Evolutionary conservation across 2,113 vertebrate species (phyloP), one percentile per base, ranked within the genome.

Genomic region (Semicossyphus pulcher): DNA sequence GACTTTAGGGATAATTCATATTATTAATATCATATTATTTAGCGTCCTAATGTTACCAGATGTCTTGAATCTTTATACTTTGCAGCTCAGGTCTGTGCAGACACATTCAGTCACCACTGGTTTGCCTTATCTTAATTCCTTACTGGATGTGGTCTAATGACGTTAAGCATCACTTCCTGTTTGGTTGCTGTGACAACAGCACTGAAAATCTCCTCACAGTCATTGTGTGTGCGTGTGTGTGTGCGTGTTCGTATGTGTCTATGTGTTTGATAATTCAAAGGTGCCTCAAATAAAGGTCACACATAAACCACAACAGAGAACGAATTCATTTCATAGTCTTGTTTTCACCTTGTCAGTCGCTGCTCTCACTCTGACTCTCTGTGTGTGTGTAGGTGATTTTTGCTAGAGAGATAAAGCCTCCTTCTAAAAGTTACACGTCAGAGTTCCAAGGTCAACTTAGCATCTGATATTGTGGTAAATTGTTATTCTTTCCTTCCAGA

Each of bases 131-230:
- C 8, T 67, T 26, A 9, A 26, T 57, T 45, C 71, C 64, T 58
- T 29, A 67, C 63, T 56, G 10, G 3, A 47, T 39, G 23, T 45
- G 28, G 16, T 9, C 20, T 39, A 18, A 44, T 81, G 74, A 80
- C 32, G 32, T 28, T 54, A 20, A 48, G 20, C 28, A 41, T 69
- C 15, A 52, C 73, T 89, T 91, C 81, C 84, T 83, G 72, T 59
- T 15, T 80, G 62, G 57, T 73, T 73, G 25, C 44, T 54, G 42
- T 71, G 69, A 73, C 70, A 60, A 64, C 65, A 45, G 47, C 28
- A n/a, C 16, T 39, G 47, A 41, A 26, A 74, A 54, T 64, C 32
- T 53, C n/a, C 16, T 25, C 37, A 10, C 3, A 36, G 28, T 57
- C 10, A 16, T 58, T 62, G n/a, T 56, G 48, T 45, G 48, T 51